These are phyloP conservation scores for Marasmarcha lunaedactyla DNA, from an alignment of 2,888 invertebrate species.

Conservation along the genomic window DNA sequence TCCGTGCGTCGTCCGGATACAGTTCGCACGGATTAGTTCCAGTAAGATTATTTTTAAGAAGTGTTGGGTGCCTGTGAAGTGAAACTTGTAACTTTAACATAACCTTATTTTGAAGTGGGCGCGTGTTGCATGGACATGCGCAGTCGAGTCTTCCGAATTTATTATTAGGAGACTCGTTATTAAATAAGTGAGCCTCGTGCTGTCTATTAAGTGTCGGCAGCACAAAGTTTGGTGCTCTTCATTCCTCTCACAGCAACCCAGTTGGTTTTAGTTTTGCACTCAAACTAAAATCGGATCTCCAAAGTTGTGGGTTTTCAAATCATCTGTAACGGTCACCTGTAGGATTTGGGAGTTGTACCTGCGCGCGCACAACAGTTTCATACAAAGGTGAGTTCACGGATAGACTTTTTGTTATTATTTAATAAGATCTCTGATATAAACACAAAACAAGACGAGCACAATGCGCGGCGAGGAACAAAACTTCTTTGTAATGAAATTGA, in stretches of 20 bases:
- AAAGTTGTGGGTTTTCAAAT: constrained; percentile 36
- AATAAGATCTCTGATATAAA: no score
- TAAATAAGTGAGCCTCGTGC: constrained; percentile 60
- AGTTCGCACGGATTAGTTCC: constrained; percentile 36
- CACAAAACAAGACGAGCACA: no score
- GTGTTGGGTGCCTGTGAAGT: constrained; percentile 36
- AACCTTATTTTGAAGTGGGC: constrained; percentile 58
- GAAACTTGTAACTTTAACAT: constrained; percentile 55
- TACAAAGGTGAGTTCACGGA: constrained; percentile 46
- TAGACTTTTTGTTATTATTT: neutral
- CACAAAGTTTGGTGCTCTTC: neutral
- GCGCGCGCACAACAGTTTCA: constrained; percentile 62
- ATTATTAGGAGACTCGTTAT: constrained; percentile 56
- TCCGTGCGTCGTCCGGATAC: constrained; percentile 25
- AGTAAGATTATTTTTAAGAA: constrained; percentile 43
- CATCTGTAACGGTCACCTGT: constrained; percentile 59
- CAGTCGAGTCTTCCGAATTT: constrained; percentile 48
- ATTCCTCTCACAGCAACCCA: constrained; percentile 6
- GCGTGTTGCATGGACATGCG: constrained; percentile 63
- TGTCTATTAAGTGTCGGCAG: constrained; percentile 30
- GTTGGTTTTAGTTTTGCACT: constrained; percentile 41
- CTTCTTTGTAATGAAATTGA: no score
- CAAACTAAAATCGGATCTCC: constrained; percentile 15
- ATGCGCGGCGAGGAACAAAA: no score
- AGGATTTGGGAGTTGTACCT: constrained; percentile 60